Conservation (phyloP, 2,113 vertebrate species). For the Lethenteron reissneri region DNA sequence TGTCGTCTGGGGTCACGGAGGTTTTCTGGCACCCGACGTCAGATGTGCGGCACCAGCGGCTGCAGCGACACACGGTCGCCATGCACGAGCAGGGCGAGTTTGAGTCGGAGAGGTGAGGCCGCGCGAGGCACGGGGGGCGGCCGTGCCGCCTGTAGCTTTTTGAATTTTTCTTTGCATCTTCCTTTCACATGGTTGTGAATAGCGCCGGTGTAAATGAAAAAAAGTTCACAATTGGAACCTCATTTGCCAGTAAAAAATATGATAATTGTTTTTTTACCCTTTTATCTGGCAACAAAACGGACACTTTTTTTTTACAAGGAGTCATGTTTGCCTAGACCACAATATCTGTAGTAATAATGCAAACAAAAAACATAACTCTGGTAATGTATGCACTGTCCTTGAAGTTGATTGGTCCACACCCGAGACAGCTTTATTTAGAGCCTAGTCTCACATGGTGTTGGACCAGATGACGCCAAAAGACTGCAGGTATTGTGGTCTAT, state of each 20-base stretch:
- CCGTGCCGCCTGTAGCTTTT: not conserved
- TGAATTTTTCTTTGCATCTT: not conserved
- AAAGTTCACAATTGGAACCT: not conserved
- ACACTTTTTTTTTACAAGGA: no score
- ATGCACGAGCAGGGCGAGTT: conserved; percentile 69
- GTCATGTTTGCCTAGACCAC: no score
- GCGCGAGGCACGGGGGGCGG: no score
- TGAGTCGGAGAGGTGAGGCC: conserved; percentile 62
- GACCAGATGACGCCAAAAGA: no score
- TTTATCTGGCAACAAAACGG: no score
- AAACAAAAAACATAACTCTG: no score
- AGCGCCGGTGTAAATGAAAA: not conserved
- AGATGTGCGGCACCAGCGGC: conserved; percentile 54
- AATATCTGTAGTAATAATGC: no score
- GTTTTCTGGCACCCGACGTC: conserved; percentile 74
- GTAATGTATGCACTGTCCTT: no score
- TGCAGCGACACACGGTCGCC: conserved; percentile 59
- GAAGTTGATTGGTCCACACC: no score
- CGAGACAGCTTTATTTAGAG: no score
- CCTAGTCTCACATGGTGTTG: no score
- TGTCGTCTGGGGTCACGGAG: conserved; percentile 59
- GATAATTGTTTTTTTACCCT: not conserved
- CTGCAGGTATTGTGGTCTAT: no score
- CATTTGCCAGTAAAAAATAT: not conserved
- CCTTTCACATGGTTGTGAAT: not conserved